These are phyloP conservation scores for Chrysomela aeneicollis DNA, from an alignment of 2,888 invertebrate species.

Conservation along the genomic window DNA sequence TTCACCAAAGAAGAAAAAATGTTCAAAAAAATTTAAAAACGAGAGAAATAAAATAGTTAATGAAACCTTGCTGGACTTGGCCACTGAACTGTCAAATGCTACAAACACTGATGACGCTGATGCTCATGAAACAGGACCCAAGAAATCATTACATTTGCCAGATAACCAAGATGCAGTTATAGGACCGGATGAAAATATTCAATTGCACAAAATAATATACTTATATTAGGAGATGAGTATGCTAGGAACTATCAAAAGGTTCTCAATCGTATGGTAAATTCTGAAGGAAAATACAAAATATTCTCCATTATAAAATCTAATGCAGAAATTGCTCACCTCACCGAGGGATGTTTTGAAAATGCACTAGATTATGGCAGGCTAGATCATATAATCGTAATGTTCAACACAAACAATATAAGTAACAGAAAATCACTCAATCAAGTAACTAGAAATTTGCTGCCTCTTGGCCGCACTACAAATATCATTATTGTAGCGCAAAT, in stretches of 20 bases:
- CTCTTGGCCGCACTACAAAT: slow-evolving; percentile 5
- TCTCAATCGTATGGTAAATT: slow-evolving; percentile 11
- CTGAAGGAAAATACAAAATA: slow-evolving; percentile 9
- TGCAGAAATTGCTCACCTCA: slow-evolving; percentile 9
- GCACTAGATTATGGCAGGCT: background rate
- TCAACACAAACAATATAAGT: slow-evolving; percentile 10
- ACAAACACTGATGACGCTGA: slow-evolving; percentile 1
- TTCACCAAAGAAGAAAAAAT: background rate
- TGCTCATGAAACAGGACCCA: background rate
- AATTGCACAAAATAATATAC: background rate
- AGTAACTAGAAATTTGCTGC: slow-evolving; percentile 10
- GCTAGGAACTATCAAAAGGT: slow-evolving; percentile 8
- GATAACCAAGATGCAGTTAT: background rate
- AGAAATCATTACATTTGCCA: slow-evolving; percentile 2
- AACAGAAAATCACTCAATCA: slow-evolving; percentile 6
- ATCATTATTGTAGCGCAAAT: background rate
- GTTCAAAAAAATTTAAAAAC: background rate
- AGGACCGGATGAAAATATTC: background rate
- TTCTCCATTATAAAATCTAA: slow-evolving; percentile 7
- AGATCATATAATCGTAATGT: slow-evolving; percentile 15
- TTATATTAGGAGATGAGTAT: slow-evolving; percentile 8
- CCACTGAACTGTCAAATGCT: slow-evolving; percentile 5
- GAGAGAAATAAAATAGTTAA: slow-evolving; percentile 2
- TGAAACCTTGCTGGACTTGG: slow-evolving; percentile 8
- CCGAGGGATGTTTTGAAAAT: background rate